Percentiles rank a stretch among this genome's conserved stretches.
Conservation (phyloP, 1,140 invertebrate species). For the Drosophila novamexicana region DNA sequence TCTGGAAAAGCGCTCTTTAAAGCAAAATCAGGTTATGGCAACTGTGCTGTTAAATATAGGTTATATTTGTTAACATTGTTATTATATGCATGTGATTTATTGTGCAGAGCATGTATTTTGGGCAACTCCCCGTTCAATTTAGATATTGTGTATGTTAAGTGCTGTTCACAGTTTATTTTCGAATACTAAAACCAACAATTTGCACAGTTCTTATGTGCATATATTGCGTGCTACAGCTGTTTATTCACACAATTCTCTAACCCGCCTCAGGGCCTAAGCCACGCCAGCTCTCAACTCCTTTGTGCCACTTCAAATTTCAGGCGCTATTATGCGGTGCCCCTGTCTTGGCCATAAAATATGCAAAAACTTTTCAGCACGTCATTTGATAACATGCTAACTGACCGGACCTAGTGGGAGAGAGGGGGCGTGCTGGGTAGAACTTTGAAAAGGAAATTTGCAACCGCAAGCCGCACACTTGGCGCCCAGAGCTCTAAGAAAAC, state of each 20-base stretch:
- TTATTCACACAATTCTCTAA: neutral
- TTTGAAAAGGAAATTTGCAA: conserved; percentile 1
- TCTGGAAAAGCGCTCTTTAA: no score
- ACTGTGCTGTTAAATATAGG: no score
- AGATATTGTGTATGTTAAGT: no score
- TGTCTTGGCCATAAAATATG: conserved; percentile 19
- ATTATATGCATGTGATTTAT: no score
- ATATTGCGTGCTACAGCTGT: conserved; percentile 13
- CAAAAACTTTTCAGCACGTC: conserved; percentile 33
- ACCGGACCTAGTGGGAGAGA: neutral
- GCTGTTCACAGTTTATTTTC: neutral
- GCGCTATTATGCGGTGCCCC: neutral
- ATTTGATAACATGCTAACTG: conserved; percentile 16
- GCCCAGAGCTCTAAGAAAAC: neutral
- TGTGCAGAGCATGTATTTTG: no score
- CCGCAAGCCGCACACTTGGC: neutral
- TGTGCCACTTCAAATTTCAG: neutral
- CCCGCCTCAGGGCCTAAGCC: neutral
- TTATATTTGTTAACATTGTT: no score
- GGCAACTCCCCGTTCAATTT: no score
- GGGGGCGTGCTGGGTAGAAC: neutral
- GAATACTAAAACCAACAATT: neutral
- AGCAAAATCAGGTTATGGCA: no score
- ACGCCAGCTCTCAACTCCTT: neutral
- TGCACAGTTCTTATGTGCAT: neutral